phyloP scores from a whole-genome alignment of 2,888 invertebrate genomes.

The Andrena trimmerana region DNA sequence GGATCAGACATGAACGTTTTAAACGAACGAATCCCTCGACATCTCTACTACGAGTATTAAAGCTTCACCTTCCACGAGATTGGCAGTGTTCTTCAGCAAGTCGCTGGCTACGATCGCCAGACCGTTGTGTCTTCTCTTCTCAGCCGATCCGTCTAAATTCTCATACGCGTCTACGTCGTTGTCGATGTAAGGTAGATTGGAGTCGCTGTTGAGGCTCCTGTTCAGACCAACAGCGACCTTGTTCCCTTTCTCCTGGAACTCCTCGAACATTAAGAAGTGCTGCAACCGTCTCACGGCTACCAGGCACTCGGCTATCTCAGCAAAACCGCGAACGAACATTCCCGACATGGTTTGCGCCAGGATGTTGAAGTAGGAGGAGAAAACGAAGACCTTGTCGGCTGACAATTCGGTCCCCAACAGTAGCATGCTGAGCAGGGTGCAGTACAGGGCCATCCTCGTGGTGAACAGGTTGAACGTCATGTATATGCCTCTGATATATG shows the following conservation, averaged over 20 bases:
- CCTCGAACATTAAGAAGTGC: constrained; percentile 84
- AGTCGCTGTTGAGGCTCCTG: constrained; percentile 70
- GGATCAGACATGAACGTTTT: neutral
- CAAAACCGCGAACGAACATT: constrained; percentile 87
- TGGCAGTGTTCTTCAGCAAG: constrained; percentile 70
- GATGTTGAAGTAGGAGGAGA: constrained; percentile 87
- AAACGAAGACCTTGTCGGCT: constrained; percentile 89
- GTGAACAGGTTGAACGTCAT: constrained; percentile 93
- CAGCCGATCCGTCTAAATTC: constrained; percentile 72
- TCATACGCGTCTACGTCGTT: constrained; percentile 66
- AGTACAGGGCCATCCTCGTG: constrained; percentile 92
- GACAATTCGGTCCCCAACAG: constrained; percentile 89
- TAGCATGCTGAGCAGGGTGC: constrained; percentile 90
- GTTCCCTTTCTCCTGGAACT: constrained; percentile 73
- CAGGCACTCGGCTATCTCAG: constrained; percentile 87
- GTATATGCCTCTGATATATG: constrained; percentile 89
- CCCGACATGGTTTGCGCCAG: constrained; percentile 87
- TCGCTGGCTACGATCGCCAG: too few species aligned
- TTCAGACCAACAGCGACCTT: constrained; percentile 63
- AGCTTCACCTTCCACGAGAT: constrained; percentile 59
- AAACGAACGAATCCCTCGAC: neutral
- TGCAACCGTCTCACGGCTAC: constrained; percentile 86
- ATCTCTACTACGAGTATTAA: neutral
- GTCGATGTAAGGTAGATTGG: constrained; percentile 80
- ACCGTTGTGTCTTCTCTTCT: constrained; percentile 55